These are phyloP conservation scores for Sarotherodon lohbergeri DNA, from an alignment of 2,113 vertebrate species.

Conservation along the genomic window DNA sequence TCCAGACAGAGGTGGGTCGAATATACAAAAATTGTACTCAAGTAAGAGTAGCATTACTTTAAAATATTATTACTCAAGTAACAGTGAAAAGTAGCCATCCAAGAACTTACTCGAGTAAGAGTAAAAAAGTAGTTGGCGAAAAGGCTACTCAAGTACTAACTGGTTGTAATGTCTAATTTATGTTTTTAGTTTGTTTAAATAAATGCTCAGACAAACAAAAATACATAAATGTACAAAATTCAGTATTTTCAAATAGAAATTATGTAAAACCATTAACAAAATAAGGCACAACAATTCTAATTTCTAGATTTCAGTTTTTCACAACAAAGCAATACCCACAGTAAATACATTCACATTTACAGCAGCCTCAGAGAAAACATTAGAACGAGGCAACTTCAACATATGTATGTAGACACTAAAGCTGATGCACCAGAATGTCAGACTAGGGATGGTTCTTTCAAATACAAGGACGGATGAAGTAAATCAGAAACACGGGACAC, in stretches of 20 bases:
- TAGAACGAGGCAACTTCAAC: fast-evolving
- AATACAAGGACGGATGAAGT: no score
- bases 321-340: no score
- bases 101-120: not conserved
- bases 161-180: fast-evolving
- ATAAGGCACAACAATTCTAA: no score
- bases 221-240: no score
- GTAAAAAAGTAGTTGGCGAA: not conserved
- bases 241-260: no score
- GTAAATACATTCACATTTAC: fast-evolving
- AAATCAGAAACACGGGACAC: no score
- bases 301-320: no score
- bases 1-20: not conserved
- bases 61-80: not conserved
- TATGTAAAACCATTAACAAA: no score
- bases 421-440: no score
- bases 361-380: not conserved
- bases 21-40: not conserved
- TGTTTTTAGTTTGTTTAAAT: not conserved
- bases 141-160: no score
- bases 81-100: not conserved
- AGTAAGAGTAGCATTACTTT: not conserved
- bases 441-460: no score
- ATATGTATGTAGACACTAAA: not conserved
- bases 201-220: no score